These are phyloP conservation scores for Hypena proboscidalis DNA, from an alignment of 2,888 invertebrate genomes.

Conservation along the genomic window DNA sequence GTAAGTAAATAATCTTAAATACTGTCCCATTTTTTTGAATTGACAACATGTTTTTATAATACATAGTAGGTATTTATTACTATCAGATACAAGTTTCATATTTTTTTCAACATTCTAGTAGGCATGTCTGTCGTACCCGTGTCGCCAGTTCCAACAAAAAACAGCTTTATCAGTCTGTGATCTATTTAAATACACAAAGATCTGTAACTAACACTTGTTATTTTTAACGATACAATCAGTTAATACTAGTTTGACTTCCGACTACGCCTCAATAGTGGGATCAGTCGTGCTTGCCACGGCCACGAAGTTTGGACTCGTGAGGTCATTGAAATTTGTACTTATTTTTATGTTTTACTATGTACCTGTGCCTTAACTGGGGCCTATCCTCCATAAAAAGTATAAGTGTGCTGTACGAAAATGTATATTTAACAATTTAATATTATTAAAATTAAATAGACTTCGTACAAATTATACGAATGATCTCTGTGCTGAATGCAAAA, in stretches of 20 bases:
- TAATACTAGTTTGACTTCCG: slow-evolving; percentile 42
- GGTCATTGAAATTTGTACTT: slow-evolving; percentile 26
- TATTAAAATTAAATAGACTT: too few relatives aligned
- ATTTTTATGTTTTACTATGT: neutral
- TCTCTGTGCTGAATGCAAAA: too few relatives aligned
- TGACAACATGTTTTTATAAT: neutral
- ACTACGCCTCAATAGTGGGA: slow-evolving; percentile 29
- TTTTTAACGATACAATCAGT: slow-evolving; percentile 12
- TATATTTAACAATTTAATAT: too few relatives aligned
- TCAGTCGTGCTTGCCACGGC: slow-evolving; percentile 22
- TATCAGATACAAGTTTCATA: too few relatives aligned
- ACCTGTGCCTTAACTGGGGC: too few relatives aligned
- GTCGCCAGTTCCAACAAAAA: neutral
- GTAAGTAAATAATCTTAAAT: too few relatives aligned
- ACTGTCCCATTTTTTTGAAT: neutral
- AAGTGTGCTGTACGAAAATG: too few relatives aligned
- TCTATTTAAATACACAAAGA: slow-evolving; percentile 10
- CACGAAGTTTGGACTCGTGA: slow-evolving; percentile 34
- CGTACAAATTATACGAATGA: too few relatives aligned
- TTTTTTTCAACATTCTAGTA: too few relatives aligned
- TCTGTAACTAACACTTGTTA: slow-evolving; percentile 1
- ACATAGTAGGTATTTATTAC: too few relatives aligned
- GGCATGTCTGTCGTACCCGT: neutral
- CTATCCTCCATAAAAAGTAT: too few relatives aligned
- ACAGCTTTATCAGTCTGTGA: slow-evolving; percentile 6